Conservation (phyloP, 2,797 vertebrate genomes). For the Pempheris klunzingeri region DNA sequence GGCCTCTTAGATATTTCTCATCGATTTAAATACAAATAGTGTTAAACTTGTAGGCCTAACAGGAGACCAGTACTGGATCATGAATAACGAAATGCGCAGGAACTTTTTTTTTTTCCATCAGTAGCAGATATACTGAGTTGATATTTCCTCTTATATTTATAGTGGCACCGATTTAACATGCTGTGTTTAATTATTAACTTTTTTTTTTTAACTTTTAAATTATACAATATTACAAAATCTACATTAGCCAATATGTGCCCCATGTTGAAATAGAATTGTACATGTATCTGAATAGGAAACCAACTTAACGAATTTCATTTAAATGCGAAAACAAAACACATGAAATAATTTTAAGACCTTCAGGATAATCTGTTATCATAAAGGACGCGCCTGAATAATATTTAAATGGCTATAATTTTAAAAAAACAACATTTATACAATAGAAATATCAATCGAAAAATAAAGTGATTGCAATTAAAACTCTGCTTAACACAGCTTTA, state of each 20-base stretch:
- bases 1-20: not conserved
- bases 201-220: too few species aligned
- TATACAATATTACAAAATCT: not conserved
- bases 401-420: not conserved
- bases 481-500: not conserved
- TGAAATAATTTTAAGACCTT: not conserved
- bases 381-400: not conserved
- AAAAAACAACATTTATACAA: constrained; percentile 2
- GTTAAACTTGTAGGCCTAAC: constrained; percentile 11
- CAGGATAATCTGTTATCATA: not conserved
- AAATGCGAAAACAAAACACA: not conserved
- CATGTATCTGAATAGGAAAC: not conserved
- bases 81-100: not conserved
- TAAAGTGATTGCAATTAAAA: not conserved
- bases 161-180: not conserved
- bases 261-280: not conserved
- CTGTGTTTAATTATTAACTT: not conserved
- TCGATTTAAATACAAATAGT: constrained; percentile 19
- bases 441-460: constrained; percentile 16
- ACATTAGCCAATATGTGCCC: not conserved
- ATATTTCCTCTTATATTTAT: constrained; percentile 5
- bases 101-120: not conserved
- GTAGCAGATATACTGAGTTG: not conserved
- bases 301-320: not conserved
- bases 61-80: not conserved